Evolutionary conservation across 2,797 vertebrate species (phyloP).

Genomic region (Bradypodion pumilum): DNA sequence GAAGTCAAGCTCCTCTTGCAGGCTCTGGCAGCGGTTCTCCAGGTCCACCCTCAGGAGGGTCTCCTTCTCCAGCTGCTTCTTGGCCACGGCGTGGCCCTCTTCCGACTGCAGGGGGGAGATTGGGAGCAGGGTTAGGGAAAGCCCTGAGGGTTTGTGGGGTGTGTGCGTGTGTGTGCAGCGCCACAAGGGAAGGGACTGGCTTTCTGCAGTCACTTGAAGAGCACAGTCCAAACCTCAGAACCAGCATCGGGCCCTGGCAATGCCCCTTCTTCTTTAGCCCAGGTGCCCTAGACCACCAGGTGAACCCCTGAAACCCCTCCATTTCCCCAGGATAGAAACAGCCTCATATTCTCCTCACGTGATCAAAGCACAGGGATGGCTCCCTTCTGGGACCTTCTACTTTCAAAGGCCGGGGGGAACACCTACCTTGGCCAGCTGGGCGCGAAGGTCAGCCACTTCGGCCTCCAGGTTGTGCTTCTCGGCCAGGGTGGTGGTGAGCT

Average conservation of each 20-base stretch:
- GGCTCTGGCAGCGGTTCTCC: conserved; percentile 95
- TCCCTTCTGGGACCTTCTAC: too few species aligned
- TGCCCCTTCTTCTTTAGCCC: too few species aligned
- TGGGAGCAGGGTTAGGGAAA: too few species aligned
- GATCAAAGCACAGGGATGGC: too few species aligned
- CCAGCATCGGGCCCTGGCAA: too few species aligned
- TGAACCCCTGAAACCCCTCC: not conserved
- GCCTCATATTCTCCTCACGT: too few species aligned
- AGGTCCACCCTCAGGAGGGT: conserved; percentile 93
- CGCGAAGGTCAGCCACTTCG: conserved; percentile 85
- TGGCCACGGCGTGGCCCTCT: conserved; percentile 87
- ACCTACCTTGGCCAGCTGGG: conserved; percentile 87
- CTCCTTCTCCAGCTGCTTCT: conserved; percentile 93
- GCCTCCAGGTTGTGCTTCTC: conserved; percentile 83
- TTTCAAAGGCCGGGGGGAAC: not conserved
- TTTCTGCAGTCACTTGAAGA: too few species aligned
- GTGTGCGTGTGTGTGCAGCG: too few species aligned
- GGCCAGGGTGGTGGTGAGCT: conserved; percentile 84
- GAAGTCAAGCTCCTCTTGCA: conserved; percentile 93
- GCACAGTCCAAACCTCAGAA: too few species aligned
- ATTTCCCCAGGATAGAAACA: not conserved
- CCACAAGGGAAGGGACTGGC: too few species aligned
- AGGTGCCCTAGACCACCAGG: too few species aligned
- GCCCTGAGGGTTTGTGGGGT: too few species aligned
- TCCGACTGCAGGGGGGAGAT: conserved; percentile 73